These are phyloP conservation scores for Nephila pilipes DNA, from an alignment of 1,140 invertebrate genomes.

Conservation along the genomic window DNA sequence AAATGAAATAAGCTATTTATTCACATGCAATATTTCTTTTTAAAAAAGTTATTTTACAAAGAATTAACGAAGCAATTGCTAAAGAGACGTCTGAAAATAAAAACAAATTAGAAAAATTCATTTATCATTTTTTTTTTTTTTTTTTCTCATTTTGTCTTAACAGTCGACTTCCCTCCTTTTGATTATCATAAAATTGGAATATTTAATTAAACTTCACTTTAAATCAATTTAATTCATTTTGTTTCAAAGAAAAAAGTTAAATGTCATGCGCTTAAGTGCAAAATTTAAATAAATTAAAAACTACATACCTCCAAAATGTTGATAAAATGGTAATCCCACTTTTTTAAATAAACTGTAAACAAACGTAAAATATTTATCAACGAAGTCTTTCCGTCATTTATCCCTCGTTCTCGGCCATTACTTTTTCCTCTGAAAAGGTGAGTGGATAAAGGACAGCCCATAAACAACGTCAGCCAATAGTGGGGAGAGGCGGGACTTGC, in stretches of 20 bases:
- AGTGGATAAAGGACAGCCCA: neutral
- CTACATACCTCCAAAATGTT: neutral
- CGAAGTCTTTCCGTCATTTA: constrained; percentile 33
- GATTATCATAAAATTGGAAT: no score
- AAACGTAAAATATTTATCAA: constrained; percentile 32
- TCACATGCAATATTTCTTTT: no score
- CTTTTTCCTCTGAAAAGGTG: constrained; percentile 4
- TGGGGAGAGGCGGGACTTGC: neutral
- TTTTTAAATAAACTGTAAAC: neutral
- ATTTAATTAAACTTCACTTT: no score
- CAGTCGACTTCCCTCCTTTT: no score
- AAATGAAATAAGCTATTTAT: no score
- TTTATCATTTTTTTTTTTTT: no score
- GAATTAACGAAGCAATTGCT: no score
- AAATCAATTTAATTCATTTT: no score
- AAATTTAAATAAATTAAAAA: neutral
- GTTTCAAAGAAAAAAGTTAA: neutral
- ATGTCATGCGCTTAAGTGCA: neutral
- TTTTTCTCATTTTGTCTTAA: no score
- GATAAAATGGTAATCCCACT: neutral
- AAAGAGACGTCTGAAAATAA: no score
- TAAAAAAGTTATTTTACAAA: no score
- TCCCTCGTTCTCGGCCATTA: neutral
- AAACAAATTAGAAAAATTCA: no score
- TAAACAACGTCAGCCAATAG: neutral